These are phyloP conservation scores for Catharus minimus DNA, from an alignment of 2,113 vertebrate species.

Conservation along the genomic window DNA sequence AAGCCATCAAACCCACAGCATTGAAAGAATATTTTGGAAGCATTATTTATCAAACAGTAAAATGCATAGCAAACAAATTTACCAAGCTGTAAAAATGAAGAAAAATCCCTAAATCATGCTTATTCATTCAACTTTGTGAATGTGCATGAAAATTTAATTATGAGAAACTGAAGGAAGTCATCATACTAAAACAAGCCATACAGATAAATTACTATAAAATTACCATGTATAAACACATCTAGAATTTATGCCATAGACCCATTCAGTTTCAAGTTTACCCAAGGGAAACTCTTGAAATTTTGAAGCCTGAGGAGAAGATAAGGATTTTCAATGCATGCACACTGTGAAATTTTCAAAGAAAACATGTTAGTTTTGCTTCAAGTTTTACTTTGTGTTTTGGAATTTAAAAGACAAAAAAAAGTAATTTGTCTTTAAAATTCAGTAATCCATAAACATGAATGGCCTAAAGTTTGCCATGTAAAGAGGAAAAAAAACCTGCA, in stretches of 20 bases:
- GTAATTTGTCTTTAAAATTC: neutral
- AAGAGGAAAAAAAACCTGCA: neutral
- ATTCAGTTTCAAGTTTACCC: neutral
- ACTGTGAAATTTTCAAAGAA: neutral
- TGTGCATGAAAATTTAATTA: neutral
- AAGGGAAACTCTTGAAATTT: neutral
- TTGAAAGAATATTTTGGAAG: neutral
- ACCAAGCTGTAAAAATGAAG: neutral
- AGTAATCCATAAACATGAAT: neutral
- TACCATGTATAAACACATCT: neutral
- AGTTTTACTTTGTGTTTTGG: neutral
- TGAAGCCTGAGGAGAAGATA: neutral
- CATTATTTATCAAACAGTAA: neutral
- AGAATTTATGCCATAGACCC: neutral
- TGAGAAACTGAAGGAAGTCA: neutral
- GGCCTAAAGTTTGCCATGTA: neutral
- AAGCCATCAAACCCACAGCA: neutral
- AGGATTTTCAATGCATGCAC: neutral
- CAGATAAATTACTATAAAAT: neutral
- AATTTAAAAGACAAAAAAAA: neutral
- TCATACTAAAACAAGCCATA: neutral
- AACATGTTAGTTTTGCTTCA: neutral
- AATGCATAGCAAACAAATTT: neutral
- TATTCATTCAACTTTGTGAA: neutral
- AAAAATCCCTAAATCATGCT: fast-evolving